Conservation (phyloP, 1,140 invertebrate genomes). For the Drosophila miranda region DNA sequence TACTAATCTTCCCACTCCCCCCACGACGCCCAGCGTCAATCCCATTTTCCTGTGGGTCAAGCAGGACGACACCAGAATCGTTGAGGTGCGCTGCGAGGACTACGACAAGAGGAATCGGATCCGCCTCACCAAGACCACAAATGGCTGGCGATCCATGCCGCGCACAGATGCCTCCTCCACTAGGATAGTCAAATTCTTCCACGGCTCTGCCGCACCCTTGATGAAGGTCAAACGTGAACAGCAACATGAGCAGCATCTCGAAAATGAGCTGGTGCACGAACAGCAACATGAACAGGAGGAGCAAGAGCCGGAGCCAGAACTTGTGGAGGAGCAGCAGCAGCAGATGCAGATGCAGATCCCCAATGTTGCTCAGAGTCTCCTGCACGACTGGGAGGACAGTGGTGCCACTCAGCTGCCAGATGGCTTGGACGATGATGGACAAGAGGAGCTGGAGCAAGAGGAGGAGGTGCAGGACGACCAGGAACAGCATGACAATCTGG, state of each 20-base stretch:
- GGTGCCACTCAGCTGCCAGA: constrained; percentile 28
- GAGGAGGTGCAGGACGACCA: neutral
- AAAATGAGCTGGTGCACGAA: constrained; percentile 23
- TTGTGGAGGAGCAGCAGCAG: constrained; percentile 11
- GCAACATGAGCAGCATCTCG: constrained; percentile 47
- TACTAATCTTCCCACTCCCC: neutral
- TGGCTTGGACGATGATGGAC: constrained; percentile 28
- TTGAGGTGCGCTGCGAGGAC: constrained; percentile 92
- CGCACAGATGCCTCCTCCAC: constrained; percentile 85
- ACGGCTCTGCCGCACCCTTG: constrained; percentile 59
- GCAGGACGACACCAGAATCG: constrained; percentile 89
- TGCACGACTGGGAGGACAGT: constrained; percentile 42
- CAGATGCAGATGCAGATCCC: constrained; percentile 22
- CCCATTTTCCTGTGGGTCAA: constrained; percentile 92
- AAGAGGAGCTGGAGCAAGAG: constrained; percentile 11
- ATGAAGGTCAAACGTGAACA: constrained; percentile 78
- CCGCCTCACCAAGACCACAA: constrained; percentile 89
- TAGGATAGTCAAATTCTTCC: constrained; percentile 75
- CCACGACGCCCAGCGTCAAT: constrained; percentile 85
- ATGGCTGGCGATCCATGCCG: constrained; percentile 91
- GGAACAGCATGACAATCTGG: constrained; percentile 23
- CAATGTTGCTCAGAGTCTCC: constrained; percentile 14
- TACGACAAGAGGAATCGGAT: constrained; percentile 92
- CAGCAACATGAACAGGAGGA: constrained; percentile 18
- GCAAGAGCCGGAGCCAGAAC: constrained; percentile 11